Conservation (phyloP, 1,140 invertebrate genomes). For the Thalassaphorura encarpata region DNA sequence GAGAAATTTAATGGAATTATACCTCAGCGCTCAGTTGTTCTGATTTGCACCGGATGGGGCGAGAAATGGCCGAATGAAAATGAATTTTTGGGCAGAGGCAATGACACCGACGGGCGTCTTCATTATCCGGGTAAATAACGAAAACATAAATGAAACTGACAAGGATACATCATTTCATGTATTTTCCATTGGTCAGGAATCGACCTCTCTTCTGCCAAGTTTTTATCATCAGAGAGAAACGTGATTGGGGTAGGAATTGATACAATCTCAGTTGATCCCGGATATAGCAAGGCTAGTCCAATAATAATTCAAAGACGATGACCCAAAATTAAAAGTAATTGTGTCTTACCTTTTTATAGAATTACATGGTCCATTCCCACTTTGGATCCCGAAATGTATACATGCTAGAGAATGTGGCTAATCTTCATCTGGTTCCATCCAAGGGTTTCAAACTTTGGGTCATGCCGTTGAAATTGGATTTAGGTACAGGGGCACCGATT, state of each 20-base stretch:
- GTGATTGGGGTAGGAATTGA: slow-evolving; percentile 18
- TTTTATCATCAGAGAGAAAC: slow-evolving; percentile 11
- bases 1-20: slow-evolving; percentile 15
- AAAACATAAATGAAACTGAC: no score
- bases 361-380: slow-evolving; percentile 7
- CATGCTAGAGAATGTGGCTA: slow-evolving; percentile 13
- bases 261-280: slow-evolving; percentile 6
- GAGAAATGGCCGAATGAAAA: slow-evolving; percentile 31
- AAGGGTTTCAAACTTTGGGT: no score
- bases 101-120: slow-evolving; percentile 40
- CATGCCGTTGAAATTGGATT: no score
- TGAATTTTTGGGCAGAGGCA: slow-evolving; percentile 37
- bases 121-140: slow-evolving; percentile 38
- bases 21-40: slow-evolving; percentile 5
- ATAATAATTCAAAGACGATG: no score
- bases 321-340: no score
- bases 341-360: no score
- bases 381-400: background rate
- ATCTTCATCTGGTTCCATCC: slow-evolving; percentile 9
- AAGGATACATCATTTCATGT: no score
- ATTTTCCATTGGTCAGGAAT: background rate
- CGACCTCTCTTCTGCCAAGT: slow-evolving; percentile 8
- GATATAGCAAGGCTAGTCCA: slow-evolving; percentile 35
- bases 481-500: no score
- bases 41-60: slow-evolving; percentile 14